Base-by-base conservation (phyloP, 1,140 invertebrate genomes). In the Reticulitermes speratus region DNA sequence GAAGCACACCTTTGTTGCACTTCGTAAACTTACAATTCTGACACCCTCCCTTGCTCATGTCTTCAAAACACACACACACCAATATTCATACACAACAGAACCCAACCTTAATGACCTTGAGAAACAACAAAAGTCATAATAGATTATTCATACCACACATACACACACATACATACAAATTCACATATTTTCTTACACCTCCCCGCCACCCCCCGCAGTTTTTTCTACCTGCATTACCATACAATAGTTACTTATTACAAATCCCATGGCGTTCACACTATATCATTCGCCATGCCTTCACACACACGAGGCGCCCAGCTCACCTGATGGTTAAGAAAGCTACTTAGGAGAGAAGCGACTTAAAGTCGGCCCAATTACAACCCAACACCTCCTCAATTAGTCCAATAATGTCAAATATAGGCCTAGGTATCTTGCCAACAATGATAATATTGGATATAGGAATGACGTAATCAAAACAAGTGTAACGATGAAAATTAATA, bases 111-210 rank as follows among this genome's bases (percentile, higher is more conserved):
- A 14, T 84, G 84, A 44, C 84, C 84, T 84, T 84, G 84, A 84
- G 8, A 84, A 45, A 59, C 32, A 59, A 84, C 84, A 84, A 84
- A 84, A 84, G 84, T 84, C 48, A 84, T 84, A 84, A 84, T 84
- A 84, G 84, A 84, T 84, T 84, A 84, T 84, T 84, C 84, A 84
- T 84, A 84, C 84, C 32, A 45, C 48, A 55, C 45, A 65, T 45
- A 38, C 52, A 52, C 48, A 59, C 84, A 38, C 84, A 65, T 23
- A 65, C 21, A 19, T 65, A 59, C 55, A 59, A 19, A 23, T 65
- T 23, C 59, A 30, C 65, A 75, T 75, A 75, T 25, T 75, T 75
- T 75, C 25, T 75, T 75, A 30, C 65, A 25, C 65, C 59, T 19
- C n/a, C 16, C 65, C n/a, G 2, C 65, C 8, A 7, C 65, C 65